Percentiles rank a stretch among this genome's conserved stretches.
Conservation (phyloP, 1,140 invertebrate genomes). For the Bombus terrestris region DNA sequence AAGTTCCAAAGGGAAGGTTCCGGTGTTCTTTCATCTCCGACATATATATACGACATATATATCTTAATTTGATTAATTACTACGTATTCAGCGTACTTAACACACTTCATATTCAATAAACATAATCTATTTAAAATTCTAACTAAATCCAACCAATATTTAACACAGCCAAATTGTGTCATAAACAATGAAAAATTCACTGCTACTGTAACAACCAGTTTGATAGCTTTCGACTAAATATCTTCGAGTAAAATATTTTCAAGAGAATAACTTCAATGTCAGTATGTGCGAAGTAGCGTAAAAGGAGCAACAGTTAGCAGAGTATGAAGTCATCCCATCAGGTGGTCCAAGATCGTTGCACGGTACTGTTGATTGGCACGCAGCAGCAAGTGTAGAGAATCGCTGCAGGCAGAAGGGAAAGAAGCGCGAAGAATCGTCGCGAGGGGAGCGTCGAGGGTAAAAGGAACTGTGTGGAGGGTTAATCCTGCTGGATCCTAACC, state of each 20-base stretch:
- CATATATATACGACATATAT: not conserved
- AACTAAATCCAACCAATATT: no score
- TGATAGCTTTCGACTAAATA: not conserved
- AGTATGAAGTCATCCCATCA: slow-evolving; percentile 22
- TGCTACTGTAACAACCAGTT: not conserved
- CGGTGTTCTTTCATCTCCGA: no score
- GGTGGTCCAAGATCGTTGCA: slow-evolving; percentile 11
- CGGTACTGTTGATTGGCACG: slow-evolving; percentile 25
- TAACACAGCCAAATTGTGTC: no score
- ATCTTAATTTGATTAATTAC: not conserved
- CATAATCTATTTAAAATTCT: not conserved
- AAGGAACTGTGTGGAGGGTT: slow-evolving; percentile 71
- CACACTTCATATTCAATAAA: not conserved
- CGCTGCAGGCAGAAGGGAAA: slow-evolving; percentile 19
- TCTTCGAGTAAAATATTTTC: not conserved
- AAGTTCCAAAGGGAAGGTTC: no score
- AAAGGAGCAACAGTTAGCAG: slow-evolving; percentile 2
- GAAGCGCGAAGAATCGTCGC: slow-evolving; percentile 48
- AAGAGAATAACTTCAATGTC: not conserved
- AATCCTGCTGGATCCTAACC: slow-evolving; percentile 73
- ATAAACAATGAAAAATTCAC: not conserved
- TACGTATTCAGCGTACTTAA: not conserved
- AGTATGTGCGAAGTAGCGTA: not conserved
- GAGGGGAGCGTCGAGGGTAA: slow-evolving; percentile 43
- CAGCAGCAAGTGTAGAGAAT: slow-evolving; percentile 8